Evolutionary conservation across 1,140 invertebrate species (phyloP).

Genomic region (Bombus waltoni): DNA sequence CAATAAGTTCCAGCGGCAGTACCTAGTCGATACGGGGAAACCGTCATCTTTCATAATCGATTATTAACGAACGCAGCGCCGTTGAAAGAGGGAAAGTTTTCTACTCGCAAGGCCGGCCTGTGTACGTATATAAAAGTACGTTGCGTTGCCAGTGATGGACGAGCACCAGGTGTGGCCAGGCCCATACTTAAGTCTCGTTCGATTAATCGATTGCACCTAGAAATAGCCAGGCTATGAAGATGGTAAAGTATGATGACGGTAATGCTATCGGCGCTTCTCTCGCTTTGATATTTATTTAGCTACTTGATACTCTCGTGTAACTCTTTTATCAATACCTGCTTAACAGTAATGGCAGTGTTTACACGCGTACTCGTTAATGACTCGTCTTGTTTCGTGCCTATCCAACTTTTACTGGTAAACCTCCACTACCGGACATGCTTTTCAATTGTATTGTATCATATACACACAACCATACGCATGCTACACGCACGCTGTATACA

Average conservation of each 20-base stretch:
- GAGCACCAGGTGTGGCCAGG: conserved; percentile 70
- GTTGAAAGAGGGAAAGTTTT: conserved; percentile 71
- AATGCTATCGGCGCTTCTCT: conserved; percentile 40
- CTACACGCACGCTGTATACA: too few relatives aligned
- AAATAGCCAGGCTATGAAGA: conserved; percentile 55
- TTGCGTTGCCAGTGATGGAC: conserved; percentile 64
- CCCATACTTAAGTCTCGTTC: conserved; percentile 68
- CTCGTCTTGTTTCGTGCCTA: not conserved
- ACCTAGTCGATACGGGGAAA: conserved; percentile 70
- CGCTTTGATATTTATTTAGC: conserved; percentile 47
- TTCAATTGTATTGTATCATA: not conserved
- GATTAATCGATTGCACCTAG: conserved; percentile 69
- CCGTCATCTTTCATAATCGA: conserved; percentile 78
- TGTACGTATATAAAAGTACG: conserved; percentile 61
- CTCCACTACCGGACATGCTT: not conserved
- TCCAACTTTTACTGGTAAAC: not conserved
- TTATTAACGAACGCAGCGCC: conserved; percentile 76
- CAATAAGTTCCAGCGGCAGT: conserved; percentile 69
- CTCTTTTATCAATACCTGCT: conserved; percentile 18
- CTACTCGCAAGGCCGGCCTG: conserved; percentile 58
- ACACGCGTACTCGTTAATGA: not conserved
- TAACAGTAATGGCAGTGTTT: not conserved
- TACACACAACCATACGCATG: not conserved
- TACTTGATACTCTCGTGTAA: not conserved
- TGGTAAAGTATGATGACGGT: conserved; percentile 51